These are phyloP conservation scores for Archaeoteleia sp. DNA, from an alignment of 2,888 invertebrate species.

Conservation along the genomic window DNA sequence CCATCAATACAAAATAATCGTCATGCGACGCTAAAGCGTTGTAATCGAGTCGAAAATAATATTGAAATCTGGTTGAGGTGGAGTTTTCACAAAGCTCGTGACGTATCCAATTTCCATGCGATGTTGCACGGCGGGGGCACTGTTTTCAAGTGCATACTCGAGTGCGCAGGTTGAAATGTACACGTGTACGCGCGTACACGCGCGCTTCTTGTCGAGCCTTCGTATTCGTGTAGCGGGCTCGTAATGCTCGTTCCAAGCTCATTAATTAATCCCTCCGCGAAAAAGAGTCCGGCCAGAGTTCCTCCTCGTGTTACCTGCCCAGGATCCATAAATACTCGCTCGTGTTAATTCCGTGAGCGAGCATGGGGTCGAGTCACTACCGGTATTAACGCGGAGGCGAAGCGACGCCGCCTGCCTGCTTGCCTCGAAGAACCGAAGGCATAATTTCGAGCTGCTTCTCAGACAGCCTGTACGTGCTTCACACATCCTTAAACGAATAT, in stretches of 20 bases:
- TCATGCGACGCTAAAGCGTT: conserved; percentile 30
- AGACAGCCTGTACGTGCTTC: conserved; percentile 22
- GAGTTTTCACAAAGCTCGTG: conserved; percentile 23
- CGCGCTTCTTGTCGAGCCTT: conserved; percentile 21
- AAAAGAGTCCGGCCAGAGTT: conserved; percentile 32
- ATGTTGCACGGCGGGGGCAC: conserved; percentile 28
- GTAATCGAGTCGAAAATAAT: conserved; percentile 31
- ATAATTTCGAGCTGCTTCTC: conserved; percentile 35
- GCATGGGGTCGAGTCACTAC: conserved; percentile 67
- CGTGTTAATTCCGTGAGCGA: conserved; percentile 71
- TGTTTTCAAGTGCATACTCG: conserved; percentile 24
- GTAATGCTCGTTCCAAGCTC: conserved; percentile 44
- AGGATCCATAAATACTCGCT: conserved; percentile 69
- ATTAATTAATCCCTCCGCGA: conserved; percentile 53
- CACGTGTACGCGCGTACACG: conserved; percentile 24
- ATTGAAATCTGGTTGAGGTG: conserved; percentile 41
- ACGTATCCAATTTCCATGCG: conserved; percentile 43
- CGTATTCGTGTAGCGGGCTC: conserved; percentile 38
- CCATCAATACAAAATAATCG: too few relatives aligned
- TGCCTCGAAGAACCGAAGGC: conserved; percentile 11
- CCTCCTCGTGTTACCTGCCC: conserved; percentile 64
- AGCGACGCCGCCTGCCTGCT: conserved; percentile 1
- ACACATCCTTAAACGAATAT: conserved; percentile 49
- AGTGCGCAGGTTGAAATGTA: conserved; percentile 22
- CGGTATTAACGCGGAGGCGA: conserved; percentile 63